Base-by-base conservation (phyloP, 2,797 vertebrate species). In the Propithecus deckenii region DNA sequence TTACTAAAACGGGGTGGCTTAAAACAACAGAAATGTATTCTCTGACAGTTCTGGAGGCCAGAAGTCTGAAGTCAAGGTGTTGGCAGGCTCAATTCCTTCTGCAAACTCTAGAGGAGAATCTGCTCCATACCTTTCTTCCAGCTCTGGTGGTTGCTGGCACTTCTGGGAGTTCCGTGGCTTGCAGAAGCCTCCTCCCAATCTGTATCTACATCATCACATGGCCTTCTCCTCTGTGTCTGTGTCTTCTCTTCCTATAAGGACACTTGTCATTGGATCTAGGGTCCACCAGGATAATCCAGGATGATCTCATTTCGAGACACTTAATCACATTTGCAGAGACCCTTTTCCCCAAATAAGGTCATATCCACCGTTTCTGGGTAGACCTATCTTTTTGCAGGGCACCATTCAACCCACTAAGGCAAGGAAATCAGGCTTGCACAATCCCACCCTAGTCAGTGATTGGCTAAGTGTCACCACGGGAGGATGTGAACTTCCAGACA, bases 41-140 rank as follows among this genome's bases (percentile, higher is more conserved):
- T 50, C 9, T 63, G 13, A 12, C 4, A 2, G 30, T 63, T 50
- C 32, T 50, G 65, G 35, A 79, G 23, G 46, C 55, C 30, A 28
- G 71, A 85, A 28, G 41, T 6, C 79, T 38, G 63, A 59, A n/a
- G 17, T 28, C 61, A 76, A 67, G 61, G 18, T 3, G 23, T 48
- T 2, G 41, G 69, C 32, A 18, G 38, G 57, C 23, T 12, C 38
- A 32, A 0, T 12, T 87, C 28, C 55, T 3, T 11, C 48, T 6
- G 18, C 18, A 32, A 32, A 8, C 48, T 20, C 41, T 22, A 17
- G 12, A 52, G 74, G 61, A 72, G 32, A 32, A 35, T 14, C 35
- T 30, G 35, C 20, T 20, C 15, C 22, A 0, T 0, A 4, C 38
- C 11, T 55, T 32, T 46, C 65, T 18, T 13, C 22, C 1, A 20